These are phyloP conservation scores for Drosophila gaucha DNA, from an alignment of 2,888 invertebrate genomes.

Conservation along the genomic window DNA sequence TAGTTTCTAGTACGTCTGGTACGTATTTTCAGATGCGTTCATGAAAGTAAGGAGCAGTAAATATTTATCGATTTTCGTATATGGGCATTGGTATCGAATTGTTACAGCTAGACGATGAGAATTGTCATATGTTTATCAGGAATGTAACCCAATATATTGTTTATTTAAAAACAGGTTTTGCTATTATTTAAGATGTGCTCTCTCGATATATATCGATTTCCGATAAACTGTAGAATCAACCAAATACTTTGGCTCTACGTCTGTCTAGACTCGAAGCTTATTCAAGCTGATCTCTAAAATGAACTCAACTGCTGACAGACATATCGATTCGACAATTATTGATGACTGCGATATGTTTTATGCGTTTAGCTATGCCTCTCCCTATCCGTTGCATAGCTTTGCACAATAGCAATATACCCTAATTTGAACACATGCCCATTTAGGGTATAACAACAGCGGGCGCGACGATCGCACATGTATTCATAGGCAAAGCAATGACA, in stretches of 20 bases:
- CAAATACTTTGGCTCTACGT: not conserved
- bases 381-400: not conserved
- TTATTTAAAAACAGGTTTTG: too few species aligned
- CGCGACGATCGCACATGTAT: slow-evolving; percentile 57
- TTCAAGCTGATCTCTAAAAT: not conserved
- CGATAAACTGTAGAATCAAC: too few species aligned
- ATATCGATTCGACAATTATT: not conserved
- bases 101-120: too few species aligned
- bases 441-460: slow-evolving; percentile 7
- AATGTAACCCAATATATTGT: too few species aligned
- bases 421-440: not conserved
- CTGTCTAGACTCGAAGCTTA: not conserved
- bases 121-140: too few species aligned
- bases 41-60: too few species aligned
- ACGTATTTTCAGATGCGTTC: too few species aligned
- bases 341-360: not conserved
- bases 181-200: too few species aligned
- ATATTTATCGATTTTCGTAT: too few species aligned
- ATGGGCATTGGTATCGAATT: too few species aligned
- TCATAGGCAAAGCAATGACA: slow-evolving; percentile 40
- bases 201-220: not conserved
- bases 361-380: not conserved
- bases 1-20: too few species aligned
- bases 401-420: not conserved
- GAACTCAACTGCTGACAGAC: not conserved